Evolutionary conservation across 2,797 vertebrate genomes (phyloP).

Genomic region (Poeciliopsis gracilis): DNA sequence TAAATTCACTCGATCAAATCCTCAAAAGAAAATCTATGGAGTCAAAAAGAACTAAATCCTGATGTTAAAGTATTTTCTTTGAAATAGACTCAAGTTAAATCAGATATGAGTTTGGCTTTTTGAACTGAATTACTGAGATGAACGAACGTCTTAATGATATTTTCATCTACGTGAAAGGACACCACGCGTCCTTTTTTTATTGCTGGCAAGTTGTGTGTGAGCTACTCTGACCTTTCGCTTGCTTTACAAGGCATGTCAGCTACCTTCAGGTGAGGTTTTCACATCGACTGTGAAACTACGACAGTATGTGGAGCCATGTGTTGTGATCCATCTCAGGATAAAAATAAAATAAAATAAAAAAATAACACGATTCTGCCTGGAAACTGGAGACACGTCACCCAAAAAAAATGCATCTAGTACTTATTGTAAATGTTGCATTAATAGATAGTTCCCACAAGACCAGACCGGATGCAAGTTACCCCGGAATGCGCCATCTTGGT

Average conservation of each 20-base stretch:
- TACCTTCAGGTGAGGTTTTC: slow-evolving; percentile 18
- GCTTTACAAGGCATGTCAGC: slow-evolving; percentile 16
- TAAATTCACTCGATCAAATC: neutral
- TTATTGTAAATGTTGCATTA: slow-evolving; percentile 35
- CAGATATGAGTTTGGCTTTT: too few species aligned
- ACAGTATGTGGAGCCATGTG: slow-evolving; percentile 16
- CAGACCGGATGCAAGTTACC: too few species aligned
- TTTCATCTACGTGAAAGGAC: slow-evolving; percentile 28
- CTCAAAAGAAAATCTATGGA: neutral
- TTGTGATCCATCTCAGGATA: slow-evolving; percentile 17
- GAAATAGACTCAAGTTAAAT: neutral
- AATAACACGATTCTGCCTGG: slow-evolving; percentile 1
- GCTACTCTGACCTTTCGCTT: slow-evolving; percentile 37
- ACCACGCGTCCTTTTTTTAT: slow-evolving; percentile 66
- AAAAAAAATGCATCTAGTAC: slow-evolving; percentile 26
- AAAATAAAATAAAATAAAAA: neutral
- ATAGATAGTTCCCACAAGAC: slow-evolving; percentile 14
- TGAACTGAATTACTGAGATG: neutral
- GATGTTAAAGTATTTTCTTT: neutral
- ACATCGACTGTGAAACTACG: slow-evolving; percentile 15
- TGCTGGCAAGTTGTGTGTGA: slow-evolving; percentile 60
- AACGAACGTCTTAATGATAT: neutral
- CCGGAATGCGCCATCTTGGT: too few species aligned
- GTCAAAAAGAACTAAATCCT: neutral
- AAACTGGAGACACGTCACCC: slow-evolving; percentile 23